These are phyloP conservation scores for Abscondita cerata DNA, from an alignment of 2,888 invertebrate species.

Conservation along the genomic window DNA sequence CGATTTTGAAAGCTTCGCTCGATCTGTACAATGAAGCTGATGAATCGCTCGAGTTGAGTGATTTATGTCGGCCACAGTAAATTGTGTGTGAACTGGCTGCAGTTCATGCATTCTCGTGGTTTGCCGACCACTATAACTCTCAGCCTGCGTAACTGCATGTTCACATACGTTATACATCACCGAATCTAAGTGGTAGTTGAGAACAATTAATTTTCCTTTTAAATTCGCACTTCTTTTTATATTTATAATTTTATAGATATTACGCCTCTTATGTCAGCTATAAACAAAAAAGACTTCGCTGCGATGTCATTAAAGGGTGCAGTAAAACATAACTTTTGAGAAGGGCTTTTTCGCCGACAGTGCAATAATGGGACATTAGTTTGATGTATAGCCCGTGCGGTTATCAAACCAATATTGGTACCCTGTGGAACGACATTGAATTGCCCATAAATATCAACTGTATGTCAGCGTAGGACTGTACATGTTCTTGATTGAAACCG, in stretches of 20 bases:
- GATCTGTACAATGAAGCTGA: slow-evolving; percentile 58
- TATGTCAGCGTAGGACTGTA: slow-evolving; percentile 56
- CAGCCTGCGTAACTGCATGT: slow-evolving; percentile 47
- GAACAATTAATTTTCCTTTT: slow-evolving; percentile 20
- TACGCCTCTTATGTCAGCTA: background rate
- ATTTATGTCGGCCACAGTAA: slow-evolving; percentile 61
- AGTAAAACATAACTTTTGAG: slow-evolving; percentile 42
- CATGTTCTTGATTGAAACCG: slow-evolving; percentile 52
- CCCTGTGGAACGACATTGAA: slow-evolving; percentile 58
- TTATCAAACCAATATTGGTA: slow-evolving; percentile 61
- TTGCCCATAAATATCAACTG: slow-evolving; percentile 60
- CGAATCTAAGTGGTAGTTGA: slow-evolving; percentile 28
- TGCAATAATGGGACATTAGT: slow-evolving; percentile 61
- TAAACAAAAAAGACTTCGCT: slow-evolving; percentile 18
- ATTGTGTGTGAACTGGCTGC: slow-evolving; percentile 57
- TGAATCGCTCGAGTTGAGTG: slow-evolving; percentile 59
- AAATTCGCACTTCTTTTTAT: background rate
- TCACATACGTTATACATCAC: slow-evolving; percentile 48
- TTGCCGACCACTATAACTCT: slow-evolving; percentile 51
- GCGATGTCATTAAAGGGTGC: slow-evolving; percentile 31
- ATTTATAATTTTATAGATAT: background rate
- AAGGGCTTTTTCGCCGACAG: slow-evolving; percentile 54
- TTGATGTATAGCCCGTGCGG: slow-evolving; percentile 59
- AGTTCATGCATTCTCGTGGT: slow-evolving; percentile 50
- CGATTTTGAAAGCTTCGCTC: slow-evolving; percentile 57